Conservation (phyloP, 1,140 invertebrate genomes). For the Artemia franciscana region DNA sequence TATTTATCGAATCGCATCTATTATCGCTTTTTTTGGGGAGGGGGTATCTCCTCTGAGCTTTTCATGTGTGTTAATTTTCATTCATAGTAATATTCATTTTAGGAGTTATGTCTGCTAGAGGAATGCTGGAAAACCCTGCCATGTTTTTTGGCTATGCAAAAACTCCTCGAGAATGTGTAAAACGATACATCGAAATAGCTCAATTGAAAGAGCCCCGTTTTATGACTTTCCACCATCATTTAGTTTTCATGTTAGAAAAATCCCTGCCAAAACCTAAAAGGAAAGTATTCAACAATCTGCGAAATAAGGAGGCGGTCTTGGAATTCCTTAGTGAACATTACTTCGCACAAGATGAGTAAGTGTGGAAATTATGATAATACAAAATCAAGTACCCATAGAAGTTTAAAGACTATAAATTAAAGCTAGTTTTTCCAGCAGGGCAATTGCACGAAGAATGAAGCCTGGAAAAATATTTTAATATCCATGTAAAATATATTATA, state of each 20-base stretch:
- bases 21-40: not conserved
- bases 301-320: constrained; percentile 38
- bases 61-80: not conserved
- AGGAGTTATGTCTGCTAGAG: constrained; percentile 70
- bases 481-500: too few relatives aligned
- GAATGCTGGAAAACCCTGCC: constrained; percentile 69
- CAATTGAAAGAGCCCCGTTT: constrained; percentile 34
- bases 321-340: constrained; percentile 37
- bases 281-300: constrained; percentile 49
- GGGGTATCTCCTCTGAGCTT: not conserved
- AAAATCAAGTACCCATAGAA: too few relatives aligned
- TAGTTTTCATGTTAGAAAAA: constrained; percentile 77
- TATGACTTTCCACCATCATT: constrained; percentile 70
- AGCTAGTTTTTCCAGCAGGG: too few relatives aligned
- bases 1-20: not conserved
- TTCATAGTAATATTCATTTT: constrained; percentile 11
- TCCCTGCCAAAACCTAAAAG: constrained; percentile 40
- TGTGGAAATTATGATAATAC: too few relatives aligned
- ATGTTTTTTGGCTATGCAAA: constrained; percentile 41
- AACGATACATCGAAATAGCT: constrained; percentile 62
- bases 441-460: too few relatives aligned
- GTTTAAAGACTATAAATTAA: too few relatives aligned
- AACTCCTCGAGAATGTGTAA: constrained; percentile 52
- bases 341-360: not conserved
- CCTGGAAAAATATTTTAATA: too few relatives aligned